Percentiles rank a stretch among this genome's conserved stretches.
Conservation (phyloP, 1,140 invertebrate species). For the Dolichoris vasculosae region DNA sequence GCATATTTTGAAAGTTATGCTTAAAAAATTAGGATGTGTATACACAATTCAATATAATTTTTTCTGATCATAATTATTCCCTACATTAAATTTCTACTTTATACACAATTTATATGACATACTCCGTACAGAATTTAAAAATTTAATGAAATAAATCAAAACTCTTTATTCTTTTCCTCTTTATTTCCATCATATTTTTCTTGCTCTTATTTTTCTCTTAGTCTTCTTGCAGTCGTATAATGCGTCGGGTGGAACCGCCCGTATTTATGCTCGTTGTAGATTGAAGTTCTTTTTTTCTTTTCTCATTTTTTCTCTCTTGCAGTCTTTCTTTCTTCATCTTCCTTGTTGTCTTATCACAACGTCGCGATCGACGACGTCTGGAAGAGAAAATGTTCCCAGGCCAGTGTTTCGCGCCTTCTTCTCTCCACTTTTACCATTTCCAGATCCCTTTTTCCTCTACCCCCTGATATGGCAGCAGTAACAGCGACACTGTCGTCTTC, state of each 20-base stretch:
- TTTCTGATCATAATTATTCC: background rate
- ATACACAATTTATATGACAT: background rate
- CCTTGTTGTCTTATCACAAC: conserved; percentile 32
- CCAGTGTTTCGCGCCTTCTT: conserved; percentile 6
- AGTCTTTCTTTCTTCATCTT: background rate
- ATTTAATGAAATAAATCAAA: conserved; percentile 48
- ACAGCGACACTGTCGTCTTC: background rate
- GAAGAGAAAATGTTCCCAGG: conserved; percentile 4
- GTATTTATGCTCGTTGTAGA: conserved; percentile 18
- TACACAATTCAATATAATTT: background rate
- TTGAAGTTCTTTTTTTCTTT: background rate
- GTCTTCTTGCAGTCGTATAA: background rate
- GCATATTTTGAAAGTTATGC: no score
- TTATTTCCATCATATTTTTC: background rate
- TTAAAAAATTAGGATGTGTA: no score
- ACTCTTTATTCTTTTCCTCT: conserved; percentile 11
- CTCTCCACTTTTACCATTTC: background rate
- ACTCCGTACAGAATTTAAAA: background rate
- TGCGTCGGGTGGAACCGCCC: conserved; percentile 11
- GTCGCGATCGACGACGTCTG: conserved; percentile 36
- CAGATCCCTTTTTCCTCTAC: background rate
- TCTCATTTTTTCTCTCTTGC: background rate
- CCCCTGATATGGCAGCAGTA: background rate
- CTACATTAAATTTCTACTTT: background rate
- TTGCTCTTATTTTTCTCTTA: background rate